phyloP scores from a whole-genome alignment of 2,797 vertebrate species.

The Manis pentadactyla region DNA sequence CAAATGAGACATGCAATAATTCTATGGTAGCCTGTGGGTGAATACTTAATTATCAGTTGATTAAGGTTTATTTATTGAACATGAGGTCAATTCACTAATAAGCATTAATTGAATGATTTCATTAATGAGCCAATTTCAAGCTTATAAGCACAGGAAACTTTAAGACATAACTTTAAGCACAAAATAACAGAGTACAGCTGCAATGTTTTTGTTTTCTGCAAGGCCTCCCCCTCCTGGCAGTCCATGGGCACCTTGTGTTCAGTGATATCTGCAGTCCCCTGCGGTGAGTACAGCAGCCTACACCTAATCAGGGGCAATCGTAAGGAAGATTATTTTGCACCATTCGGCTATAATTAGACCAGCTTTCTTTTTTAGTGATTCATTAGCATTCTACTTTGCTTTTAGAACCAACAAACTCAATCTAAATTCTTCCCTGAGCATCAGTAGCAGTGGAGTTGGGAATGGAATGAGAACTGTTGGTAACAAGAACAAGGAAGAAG shows the following conservation, averaged over 20 bases:
- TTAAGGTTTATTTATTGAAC: slow-evolving; percentile 33
- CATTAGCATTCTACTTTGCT: slow-evolving; percentile 65
- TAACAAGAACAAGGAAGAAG: slow-evolving; percentile 57
- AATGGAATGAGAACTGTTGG: slow-evolving; percentile 55
- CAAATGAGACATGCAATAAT: neutral
- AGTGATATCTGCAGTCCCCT: slow-evolving; percentile 30
- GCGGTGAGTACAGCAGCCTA: slow-evolving; percentile 40
- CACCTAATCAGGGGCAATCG: slow-evolving; percentile 75
- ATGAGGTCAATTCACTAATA: slow-evolving; percentile 10
- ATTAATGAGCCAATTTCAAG: neutral
- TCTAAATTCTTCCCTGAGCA: slow-evolving; percentile 47
- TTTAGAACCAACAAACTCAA: slow-evolving; percentile 70
- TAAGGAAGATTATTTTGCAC: slow-evolving; percentile 67
- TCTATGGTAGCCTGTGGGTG: neutral
- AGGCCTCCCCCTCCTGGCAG: neutral
- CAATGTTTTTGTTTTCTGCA: slow-evolving; percentile 11
- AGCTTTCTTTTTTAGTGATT: slow-evolving; percentile 67
- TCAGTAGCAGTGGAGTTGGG: neutral
- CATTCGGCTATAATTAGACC: slow-evolving; percentile 77
- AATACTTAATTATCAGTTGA: slow-evolving; percentile 1
- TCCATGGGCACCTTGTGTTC: neutral
- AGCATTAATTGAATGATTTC: neutral
- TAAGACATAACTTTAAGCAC: neutral
- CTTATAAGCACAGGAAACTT: neutral
- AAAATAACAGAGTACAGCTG: neutral